A percentile compares a stretch with the other conserved stretches of the same genome.
Evolutionary conservation across 2,888 invertebrate genomes (phyloP).

Genomic region (Caenorhabditis sp.): DNA sequence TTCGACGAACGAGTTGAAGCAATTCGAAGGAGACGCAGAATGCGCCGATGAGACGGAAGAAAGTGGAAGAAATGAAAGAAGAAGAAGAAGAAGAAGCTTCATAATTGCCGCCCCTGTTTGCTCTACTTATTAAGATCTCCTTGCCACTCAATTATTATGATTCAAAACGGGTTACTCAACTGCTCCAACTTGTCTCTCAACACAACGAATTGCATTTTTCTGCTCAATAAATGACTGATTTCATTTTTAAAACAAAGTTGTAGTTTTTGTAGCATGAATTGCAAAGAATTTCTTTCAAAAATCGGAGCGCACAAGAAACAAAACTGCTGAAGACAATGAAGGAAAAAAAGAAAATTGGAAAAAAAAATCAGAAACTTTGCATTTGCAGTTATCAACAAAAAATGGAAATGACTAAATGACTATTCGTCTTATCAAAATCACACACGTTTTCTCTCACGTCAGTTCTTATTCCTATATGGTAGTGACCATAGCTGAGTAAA

Average conservation of each 20-base stretch:
- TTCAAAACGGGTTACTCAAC: slow-evolving; percentile 54
- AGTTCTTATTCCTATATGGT: background rate
- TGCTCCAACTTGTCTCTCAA: slow-evolving; percentile 41
- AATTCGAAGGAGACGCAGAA: slow-evolving; percentile 30
- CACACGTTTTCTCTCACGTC: background rate
- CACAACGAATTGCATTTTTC: slow-evolving; percentile 40
- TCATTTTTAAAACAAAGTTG: no score
- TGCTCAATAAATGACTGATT: slow-evolving; percentile 41
- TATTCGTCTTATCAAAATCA: background rate
- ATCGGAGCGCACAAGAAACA: no score
- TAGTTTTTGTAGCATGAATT: no score
- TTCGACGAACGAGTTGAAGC: slow-evolving; percentile 88
- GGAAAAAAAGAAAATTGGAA: background rate
- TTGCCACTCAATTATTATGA: slow-evolving; percentile 50
- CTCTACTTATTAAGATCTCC: slow-evolving; percentile 56
- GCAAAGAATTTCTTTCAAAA: no score
- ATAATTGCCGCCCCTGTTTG: slow-evolving; percentile 55
- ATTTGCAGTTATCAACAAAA: slow-evolving; percentile 4
- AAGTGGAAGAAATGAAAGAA: slow-evolving; percentile 13
- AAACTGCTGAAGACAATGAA: no score
- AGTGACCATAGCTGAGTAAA: background rate
- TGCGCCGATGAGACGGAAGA: slow-evolving; percentile 20
- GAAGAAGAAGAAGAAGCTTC: slow-evolving; percentile 46
- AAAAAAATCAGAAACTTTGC: background rate
- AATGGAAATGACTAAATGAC: no score